These are phyloP conservation scores for Mactra quadrangularis DNA, from an alignment of 1,140 invertebrate genomes.

Conservation along the genomic window DNA sequence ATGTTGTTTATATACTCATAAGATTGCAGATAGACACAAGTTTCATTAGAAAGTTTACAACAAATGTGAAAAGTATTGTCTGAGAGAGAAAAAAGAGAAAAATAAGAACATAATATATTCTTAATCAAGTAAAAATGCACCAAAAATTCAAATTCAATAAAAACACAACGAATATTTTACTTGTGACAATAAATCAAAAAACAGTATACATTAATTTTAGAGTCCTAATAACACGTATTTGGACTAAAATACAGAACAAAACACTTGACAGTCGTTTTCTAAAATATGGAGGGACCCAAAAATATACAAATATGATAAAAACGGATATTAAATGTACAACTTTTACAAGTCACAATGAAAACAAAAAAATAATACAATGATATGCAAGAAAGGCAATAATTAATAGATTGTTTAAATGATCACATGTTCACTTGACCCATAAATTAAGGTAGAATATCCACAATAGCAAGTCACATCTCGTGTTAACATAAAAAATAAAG, in stretches of 20 bases:
- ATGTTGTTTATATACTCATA: no score
- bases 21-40: no score
- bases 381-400: conserved; percentile 34
- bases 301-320: conserved; percentile 24
- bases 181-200: conserved; percentile 7
- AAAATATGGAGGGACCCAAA: not conserved
- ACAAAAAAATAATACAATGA: conserved; percentile 1
- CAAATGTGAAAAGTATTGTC: no score
- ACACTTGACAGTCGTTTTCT: conserved; percentile 1
- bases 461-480: no score
- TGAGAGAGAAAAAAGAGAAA: no score
- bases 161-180: not conserved
- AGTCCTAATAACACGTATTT: conserved; percentile 14
- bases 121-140: no score
- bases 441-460: no score
- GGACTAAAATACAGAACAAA: conserved; percentile 19
- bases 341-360: not conserved
- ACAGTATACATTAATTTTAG: conserved; percentile 33
- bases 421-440: no score
- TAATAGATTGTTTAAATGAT: no score
- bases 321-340: conserved; percentile 9
- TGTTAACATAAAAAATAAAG: no score
- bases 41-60: no score
- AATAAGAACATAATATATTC: no score
- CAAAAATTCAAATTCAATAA: not conserved